Conservation (phyloP, 2,113 vertebrate genomes). For the Campylorhamphus procurvoides region DNA sequence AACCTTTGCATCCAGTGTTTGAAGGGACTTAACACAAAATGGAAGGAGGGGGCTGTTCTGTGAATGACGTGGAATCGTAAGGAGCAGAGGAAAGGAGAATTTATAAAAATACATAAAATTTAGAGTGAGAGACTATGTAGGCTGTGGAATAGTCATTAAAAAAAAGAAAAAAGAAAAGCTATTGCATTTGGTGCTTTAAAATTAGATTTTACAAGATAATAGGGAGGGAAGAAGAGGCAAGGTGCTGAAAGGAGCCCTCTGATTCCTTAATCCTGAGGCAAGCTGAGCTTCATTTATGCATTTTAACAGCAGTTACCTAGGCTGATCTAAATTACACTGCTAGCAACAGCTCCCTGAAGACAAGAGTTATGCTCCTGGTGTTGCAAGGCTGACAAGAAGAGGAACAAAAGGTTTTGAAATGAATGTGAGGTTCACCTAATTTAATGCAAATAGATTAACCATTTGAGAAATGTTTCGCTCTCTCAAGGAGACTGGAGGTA, state of each 20-base stretch:
- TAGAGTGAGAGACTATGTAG: neutral
- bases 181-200: neutral
- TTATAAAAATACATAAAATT: slow-evolving; percentile 7
- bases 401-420: slow-evolving; percentile 48
- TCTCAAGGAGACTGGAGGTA: slow-evolving; percentile 1
- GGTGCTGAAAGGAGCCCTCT: neutral
- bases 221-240: neutral
- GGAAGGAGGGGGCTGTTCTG: neutral
- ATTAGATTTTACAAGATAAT: neutral
- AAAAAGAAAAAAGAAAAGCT: neutral
- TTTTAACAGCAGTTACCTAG: neutral
- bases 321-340: slow-evolving; percentile 32
- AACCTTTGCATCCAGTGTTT: neutral
- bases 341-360: slow-evolving; percentile 12
- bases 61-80: neutral
- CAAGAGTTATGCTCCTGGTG: neutral
- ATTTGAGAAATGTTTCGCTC: neutral
- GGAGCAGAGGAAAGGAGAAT: neutral
- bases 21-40: neutral
- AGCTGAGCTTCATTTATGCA: neutral
- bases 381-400: slow-evolving; percentile 11
- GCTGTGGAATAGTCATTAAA: neutral
- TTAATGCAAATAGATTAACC: slow-evolving; percentile 29
- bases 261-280: neutral
- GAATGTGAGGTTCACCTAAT: slow-evolving; percentile 4